These are phyloP conservation scores for Saguinus midas DNA, from an alignment of 2,113 vertebrate genomes.

Conservation along the genomic window DNA sequence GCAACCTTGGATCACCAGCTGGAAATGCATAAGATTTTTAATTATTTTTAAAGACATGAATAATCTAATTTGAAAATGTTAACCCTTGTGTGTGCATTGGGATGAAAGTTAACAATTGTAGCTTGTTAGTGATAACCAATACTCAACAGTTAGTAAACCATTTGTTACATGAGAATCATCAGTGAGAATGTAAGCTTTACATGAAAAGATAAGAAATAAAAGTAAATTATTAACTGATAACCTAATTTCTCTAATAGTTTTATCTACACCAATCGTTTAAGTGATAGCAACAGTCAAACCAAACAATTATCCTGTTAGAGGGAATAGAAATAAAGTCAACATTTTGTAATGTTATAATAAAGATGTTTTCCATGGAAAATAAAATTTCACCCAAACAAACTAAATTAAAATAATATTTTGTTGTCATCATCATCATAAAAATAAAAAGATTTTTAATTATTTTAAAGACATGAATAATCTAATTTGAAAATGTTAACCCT, in stretches of 20 bases:
- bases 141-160: background rate
- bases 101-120: background rate
- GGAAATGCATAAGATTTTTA: background rate
- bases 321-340: background rate
- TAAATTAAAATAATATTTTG: no score
- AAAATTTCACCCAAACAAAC: background rate
- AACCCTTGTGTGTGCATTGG: background rate
- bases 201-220: background rate
- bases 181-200: background rate
- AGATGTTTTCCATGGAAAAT: background rate
- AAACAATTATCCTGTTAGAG: background rate
- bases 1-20: background rate
- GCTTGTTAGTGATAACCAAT: background rate
- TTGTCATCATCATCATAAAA: no score
- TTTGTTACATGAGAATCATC: background rate
- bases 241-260: background rate
- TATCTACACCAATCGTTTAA: background rate
- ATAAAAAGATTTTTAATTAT: background rate
- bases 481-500: background rate
- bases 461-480: constrained; percentile 19
- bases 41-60: background rate
- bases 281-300: background rate
- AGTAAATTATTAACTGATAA: background rate
- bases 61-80: background rate
- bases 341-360: background rate